Conservation (phyloP, 2,888 invertebrate species). For the Drepana falcataria region DNA sequence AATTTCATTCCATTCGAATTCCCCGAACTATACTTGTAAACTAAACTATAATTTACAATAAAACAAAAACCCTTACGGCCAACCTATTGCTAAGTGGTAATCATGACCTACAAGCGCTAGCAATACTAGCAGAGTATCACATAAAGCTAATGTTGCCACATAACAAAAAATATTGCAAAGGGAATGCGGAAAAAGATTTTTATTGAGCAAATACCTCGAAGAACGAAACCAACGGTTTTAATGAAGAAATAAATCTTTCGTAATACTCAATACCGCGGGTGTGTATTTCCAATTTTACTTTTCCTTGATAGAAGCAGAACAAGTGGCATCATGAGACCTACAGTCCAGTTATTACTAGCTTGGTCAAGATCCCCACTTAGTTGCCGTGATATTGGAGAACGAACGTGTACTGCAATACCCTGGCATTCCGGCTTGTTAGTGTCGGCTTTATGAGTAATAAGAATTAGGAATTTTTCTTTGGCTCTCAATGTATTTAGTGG, state of each 20-base stretch:
- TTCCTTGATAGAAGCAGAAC: background rate
- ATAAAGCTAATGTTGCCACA: too few relatives aligned
- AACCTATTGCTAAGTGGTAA: too few relatives aligned
- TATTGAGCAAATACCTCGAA: background rate
- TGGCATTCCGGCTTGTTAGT: background rate
- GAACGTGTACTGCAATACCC: background rate
- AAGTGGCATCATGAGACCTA: background rate
- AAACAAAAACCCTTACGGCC: too few relatives aligned
- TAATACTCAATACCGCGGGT: conserved; percentile 30
- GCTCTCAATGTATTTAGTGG: background rate
- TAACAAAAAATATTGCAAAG: background rate
- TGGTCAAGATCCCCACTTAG: background rate
- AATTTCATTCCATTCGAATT: too few relatives aligned
- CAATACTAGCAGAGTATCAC: too few relatives aligned
- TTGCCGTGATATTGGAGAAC: background rate
- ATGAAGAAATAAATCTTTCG: conserved; percentile 25
- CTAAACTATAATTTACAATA: too few relatives aligned
- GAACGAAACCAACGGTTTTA: background rate
- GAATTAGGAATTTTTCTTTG: background rate
- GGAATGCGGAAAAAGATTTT: background rate
- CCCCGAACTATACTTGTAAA: too few relatives aligned
- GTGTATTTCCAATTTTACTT: conserved; percentile 9
- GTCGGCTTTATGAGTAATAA: background rate
- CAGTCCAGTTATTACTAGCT: background rate
- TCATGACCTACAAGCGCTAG: too few relatives aligned